A percentile compares a stretch with the other conserved stretches of the same genome.
phyloP scores from a whole-genome alignment of 37 sponge, comb jelly and placozoan genomes.

The Beroe forskalii region DNA sequence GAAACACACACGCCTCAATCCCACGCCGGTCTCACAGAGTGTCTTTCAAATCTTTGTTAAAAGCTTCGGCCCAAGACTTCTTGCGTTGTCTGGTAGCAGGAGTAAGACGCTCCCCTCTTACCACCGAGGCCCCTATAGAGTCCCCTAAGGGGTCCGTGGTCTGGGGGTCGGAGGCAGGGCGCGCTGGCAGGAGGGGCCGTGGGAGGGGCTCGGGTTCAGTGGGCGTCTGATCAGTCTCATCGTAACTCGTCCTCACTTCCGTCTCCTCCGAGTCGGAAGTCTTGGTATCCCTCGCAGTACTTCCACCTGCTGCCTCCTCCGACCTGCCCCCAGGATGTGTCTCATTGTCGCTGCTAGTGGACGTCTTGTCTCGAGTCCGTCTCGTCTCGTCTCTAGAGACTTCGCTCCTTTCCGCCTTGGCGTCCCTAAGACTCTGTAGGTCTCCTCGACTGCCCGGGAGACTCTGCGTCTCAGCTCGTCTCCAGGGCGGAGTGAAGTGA shows the following conservation, averaged over 20 bases:
- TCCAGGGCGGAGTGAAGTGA: background rate
- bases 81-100: constrained; percentile 5
- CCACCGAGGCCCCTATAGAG: background rate
- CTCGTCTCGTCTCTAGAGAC: no score
- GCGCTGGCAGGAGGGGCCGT: background rate
- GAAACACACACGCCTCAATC: background rate
- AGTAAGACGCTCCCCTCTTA: constrained; percentile 7
- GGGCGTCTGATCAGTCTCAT: background rate
- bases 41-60: background rate
- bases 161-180: background rate
- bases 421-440: background rate
- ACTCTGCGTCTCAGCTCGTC: background rate
- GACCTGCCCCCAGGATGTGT: background rate
- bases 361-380: background rate
- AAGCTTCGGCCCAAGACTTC: constrained; percentile 15
- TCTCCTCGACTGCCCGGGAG: background rate
- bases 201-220: background rate
- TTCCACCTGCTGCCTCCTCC: background rate
- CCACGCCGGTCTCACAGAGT: background rate
- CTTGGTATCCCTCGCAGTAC: background rate
- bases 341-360: background rate
- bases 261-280: background rate
- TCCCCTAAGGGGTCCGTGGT: background rate
- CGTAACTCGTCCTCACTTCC: background rate
- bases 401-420: background rate